Conservation (phyloP, 2,888 invertebrate genomes). For the Coelinius sp. region DNA sequence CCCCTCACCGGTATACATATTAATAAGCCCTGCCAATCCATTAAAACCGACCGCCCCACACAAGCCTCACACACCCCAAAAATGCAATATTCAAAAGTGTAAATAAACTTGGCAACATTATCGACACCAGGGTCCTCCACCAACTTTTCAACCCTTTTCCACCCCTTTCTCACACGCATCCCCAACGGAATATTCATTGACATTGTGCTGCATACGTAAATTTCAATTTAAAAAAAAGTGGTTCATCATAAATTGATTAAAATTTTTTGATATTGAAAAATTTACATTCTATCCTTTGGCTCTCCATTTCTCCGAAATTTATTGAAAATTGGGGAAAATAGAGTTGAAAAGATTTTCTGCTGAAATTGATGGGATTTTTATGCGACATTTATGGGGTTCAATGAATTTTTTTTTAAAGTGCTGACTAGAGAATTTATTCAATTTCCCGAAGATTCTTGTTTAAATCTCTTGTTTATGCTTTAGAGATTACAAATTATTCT, state of each 20-base stretch:
- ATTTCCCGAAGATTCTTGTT: too few species aligned
- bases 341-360: not conserved
- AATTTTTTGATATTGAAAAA: conserved; percentile 11
- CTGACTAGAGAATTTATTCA: too few species aligned
- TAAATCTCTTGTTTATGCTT: too few species aligned
- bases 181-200: conserved; percentile 20
- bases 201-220: conserved; percentile 8
- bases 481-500: too few species aligned
- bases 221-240: not conserved
- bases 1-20: conserved; percentile 5
- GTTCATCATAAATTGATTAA: conserved; percentile 11
- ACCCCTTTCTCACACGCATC: conserved; percentile 7
- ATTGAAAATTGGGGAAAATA: conserved; percentile 7
- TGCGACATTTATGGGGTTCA: not conserved
- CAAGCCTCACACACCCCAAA: conserved; percentile 3
- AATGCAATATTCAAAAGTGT: conserved; percentile 38
- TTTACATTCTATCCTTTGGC: not conserved
- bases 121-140: conserved; percentile 3
- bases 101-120: conserved; percentile 32
- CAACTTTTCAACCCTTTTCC: not conserved
- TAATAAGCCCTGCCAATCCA: conserved; percentile 28
- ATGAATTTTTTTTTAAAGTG: not conserved
- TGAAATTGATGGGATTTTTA: not conserved
- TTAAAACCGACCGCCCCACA: conserved; percentile 26
- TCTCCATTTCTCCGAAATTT: not conserved